phyloP scores from a whole-genome alignment of 2,888 invertebrate species.

The Volucella inanis region DNA sequence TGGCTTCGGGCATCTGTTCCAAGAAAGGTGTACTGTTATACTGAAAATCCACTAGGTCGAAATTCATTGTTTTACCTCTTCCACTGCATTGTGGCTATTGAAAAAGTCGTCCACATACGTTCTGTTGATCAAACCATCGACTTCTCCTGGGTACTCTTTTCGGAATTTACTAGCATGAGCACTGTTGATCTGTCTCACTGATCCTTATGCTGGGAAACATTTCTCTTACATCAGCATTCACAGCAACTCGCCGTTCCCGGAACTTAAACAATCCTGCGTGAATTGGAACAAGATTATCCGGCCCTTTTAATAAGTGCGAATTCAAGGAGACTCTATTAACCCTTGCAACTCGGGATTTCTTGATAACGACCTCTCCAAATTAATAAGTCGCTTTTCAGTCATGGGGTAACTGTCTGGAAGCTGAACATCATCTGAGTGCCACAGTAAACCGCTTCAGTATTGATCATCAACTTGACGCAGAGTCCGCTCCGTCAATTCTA shows the following conservation, averaged over 20 bases:
- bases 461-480: background rate
- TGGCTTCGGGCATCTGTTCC: background rate
- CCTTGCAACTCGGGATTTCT: conserved; percentile 11
- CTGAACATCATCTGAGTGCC: conserved; percentile 11
- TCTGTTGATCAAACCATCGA: too few relatives aligned
- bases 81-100: background rate
- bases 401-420: conserved; percentile 35
- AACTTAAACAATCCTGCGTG: background rate
- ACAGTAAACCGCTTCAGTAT: conserved; percentile 31
- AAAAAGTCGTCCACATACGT: too few relatives aligned
- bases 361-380: conserved; percentile 7
- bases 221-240: conserved; percentile 17
- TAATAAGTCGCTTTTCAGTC: conserved; percentile 14
- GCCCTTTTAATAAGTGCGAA: conserved; percentile 2
- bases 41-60: conserved; percentile 35
- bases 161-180: too few relatives aligned
- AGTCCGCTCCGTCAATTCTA: conserved; percentile 26
- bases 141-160: too few relatives aligned
- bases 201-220: conserved; percentile 27
- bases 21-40: conserved; percentile 9
- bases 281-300: background rate
- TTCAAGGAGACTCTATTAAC: conserved; percentile 24
- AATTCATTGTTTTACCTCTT: conserved; percentile 25
- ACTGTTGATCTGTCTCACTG: background rate
- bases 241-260: conserved; percentile 1